A percentile compares a stretch with the other conserved stretches of the same genome.
Evolutionary conservation across 1,140 invertebrate species (phyloP).

Genomic region (Trypoxylus dichotomus): DNA sequence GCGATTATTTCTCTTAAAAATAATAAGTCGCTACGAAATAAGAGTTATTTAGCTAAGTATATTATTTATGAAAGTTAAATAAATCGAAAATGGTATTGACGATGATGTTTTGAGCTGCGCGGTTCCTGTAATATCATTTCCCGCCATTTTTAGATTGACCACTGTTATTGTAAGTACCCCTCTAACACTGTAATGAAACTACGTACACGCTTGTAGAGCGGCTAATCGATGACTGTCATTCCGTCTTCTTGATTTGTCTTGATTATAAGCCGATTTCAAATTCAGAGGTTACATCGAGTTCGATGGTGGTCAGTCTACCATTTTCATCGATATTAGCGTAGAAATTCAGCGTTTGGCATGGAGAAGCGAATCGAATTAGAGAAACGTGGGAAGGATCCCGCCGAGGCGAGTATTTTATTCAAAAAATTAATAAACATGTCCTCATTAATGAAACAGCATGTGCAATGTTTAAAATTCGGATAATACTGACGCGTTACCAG

Average conservation of each 20-base stretch:
- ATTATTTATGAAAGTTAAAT: neutral
- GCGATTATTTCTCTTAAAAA: neutral
- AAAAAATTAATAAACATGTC: conserved; percentile 27
- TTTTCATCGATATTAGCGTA: conserved; percentile 2
- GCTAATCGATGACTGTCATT: conserved; percentile 39
- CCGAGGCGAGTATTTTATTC: conserved; percentile 68
- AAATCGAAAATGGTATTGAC: neutral
- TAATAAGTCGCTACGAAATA: neutral
- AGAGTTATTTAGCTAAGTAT: neutral
- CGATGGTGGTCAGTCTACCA: conserved; percentile 20
- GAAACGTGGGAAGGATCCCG: conserved; percentile 78
- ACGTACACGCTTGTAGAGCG: conserved; percentile 33
- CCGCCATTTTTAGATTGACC: conserved; percentile 32
- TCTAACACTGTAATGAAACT: conserved; percentile 33
- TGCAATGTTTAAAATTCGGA: conserved; percentile 12
- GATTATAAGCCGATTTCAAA: conserved; percentile 33
- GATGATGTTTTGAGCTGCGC: neutral
- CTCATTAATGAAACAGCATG: conserved; percentile 26
- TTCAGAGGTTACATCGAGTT: conserved; percentile 29
- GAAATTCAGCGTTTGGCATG: conserved; percentile 59
- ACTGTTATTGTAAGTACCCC: conserved; percentile 39
- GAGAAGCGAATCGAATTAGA: conserved; percentile 91
- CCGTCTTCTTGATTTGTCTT: conserved; percentile 31
- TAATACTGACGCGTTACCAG: conserved; percentile 4
- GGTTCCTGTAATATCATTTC: conserved; percentile 31